These are phyloP conservation scores for Drosophila anomalipes DNA, from an alignment of 2,888 invertebrate species.

Conservation along the genomic window DNA sequence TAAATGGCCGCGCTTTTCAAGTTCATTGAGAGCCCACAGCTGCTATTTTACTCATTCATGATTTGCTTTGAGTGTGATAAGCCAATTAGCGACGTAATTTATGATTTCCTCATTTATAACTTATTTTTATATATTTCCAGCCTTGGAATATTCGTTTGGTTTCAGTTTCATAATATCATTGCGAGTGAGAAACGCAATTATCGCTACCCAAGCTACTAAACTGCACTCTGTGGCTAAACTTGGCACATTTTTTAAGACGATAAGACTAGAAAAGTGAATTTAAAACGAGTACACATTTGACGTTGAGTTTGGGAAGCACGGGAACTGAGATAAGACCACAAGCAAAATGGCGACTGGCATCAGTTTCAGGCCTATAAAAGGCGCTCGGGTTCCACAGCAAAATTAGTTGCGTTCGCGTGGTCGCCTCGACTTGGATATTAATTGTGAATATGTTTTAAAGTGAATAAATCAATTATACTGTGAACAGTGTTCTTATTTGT, in stretches of 20 bases:
- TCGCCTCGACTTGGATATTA: constrained; percentile 22
- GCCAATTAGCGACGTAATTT: constrained; percentile 43
- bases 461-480: constrained; percentile 14
- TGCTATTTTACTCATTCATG: constrained; percentile 33
- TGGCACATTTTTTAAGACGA: constrained; percentile 55
- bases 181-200: constrained; percentile 50
- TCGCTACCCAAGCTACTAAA: constrained; percentile 39
- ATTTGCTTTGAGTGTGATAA: constrained; percentile 36
- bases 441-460: constrained; percentile 36
- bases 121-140: constrained; percentile 34
- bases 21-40: constrained; percentile 25
- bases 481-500: constrained; percentile 10
- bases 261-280: constrained; percentile 54
- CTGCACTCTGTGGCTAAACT: constrained; percentile 54
- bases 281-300: constrained; percentile 30
- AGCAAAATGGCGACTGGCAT: constrained; percentile 54
- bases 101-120: constrained; percentile 20
- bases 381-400: neutral
- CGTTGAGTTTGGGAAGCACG: constrained; percentile 24
- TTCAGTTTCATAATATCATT: constrained; percentile 42
- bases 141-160: constrained; percentile 48
- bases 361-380: constrained; percentile 61
- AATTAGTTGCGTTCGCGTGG: constrained; percentile 62
- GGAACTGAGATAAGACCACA: constrained; percentile 24
- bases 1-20: constrained; percentile 27